Evolutionary conservation across 2,888 invertebrate species (phyloP).

Genomic region (Stenoptilia bipunctidactyla): DNA sequence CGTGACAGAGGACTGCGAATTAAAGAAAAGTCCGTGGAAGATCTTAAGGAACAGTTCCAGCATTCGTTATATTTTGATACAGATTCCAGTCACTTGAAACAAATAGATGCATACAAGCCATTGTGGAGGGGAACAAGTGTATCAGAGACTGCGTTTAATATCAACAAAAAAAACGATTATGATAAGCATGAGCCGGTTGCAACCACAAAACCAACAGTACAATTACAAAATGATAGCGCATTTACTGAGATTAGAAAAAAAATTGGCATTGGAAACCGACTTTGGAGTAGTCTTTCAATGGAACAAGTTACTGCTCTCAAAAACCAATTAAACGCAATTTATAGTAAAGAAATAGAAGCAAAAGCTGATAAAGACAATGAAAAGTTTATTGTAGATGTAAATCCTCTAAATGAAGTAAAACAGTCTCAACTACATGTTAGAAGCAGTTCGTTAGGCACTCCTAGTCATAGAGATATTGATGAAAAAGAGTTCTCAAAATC

Average conservation of each 20-base stretch:
- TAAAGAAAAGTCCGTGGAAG: constrained; percentile 90
- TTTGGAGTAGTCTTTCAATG: constrained; percentile 87
- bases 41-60: constrained; percentile 83
- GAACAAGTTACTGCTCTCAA: constrained; percentile 87
- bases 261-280: constrained; percentile 78
- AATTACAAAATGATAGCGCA: constrained; percentile 44
- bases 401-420: constrained; percentile 34
- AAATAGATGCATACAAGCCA: constrained; percentile 82
- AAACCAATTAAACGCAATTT: constrained; percentile 85
- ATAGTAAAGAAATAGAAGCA: constrained; percentile 72
- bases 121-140: constrained; percentile 89
- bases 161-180: constrained; percentile 73
- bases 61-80: constrained; percentile 69
- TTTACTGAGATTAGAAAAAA: constrained; percentile 54
- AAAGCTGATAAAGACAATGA: constrained; percentile 45
- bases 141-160: constrained; percentile 80
- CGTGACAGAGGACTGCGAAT: constrained; percentile 82
- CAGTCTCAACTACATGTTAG: constrained; percentile 65
- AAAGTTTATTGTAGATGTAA: constrained; percentile 75
- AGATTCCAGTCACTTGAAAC: constrained; percentile 49
- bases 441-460: constrained; percentile 67
- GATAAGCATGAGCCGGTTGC: constrained; percentile 33
- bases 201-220: constrained; percentile 31
- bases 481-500: constrained; percentile 58
- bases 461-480: constrained; percentile 40